A percentile compares a stretch with the other conserved stretches of the same genome.
Conservation (phyloP, 1,140 invertebrate species). For the Drosophila suzukii region DNA sequence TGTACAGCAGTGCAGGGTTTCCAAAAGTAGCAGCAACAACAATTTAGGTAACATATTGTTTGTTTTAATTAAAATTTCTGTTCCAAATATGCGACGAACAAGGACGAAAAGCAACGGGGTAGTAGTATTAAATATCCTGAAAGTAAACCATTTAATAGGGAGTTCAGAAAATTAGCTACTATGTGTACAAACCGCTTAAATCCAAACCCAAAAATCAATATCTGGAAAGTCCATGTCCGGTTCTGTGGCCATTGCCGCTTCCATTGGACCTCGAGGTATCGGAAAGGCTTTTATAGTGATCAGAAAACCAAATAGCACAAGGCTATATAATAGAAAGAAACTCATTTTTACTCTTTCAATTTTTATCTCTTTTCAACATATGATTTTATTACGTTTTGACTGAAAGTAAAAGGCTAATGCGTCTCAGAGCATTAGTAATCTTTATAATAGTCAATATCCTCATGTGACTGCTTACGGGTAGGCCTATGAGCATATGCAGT, state of each 20-base stretch:
- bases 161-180: neutral
- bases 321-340: neutral
- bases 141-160: neutral
- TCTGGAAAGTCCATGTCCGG: constrained; percentile 10
- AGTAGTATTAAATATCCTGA: neutral
- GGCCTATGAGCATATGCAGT: too few relatives aligned
- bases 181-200: neutral
- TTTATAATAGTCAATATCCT: too few relatives aligned
- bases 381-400: neutral
- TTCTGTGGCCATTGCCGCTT: neutral
- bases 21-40: constrained; percentile 22
- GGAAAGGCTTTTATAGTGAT: neutral
- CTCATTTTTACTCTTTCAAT: neutral
- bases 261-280: too few relatives aligned
- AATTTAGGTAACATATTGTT: constrained; percentile 51
- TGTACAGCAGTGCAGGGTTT: constrained; percentile 7
- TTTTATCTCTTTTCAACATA: neutral
- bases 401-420: too few relatives aligned
- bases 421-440: neutral
- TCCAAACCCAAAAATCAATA: neutral
- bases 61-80: constrained; percentile 62
- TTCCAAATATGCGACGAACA: constrained; percentile 1
- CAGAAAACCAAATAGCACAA: neutral
- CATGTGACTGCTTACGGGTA: too few relatives aligned
- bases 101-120: neutral